phyloP scores from a whole-genome alignment of 1,140 invertebrate genomes.

The Samia ricini region DNA sequence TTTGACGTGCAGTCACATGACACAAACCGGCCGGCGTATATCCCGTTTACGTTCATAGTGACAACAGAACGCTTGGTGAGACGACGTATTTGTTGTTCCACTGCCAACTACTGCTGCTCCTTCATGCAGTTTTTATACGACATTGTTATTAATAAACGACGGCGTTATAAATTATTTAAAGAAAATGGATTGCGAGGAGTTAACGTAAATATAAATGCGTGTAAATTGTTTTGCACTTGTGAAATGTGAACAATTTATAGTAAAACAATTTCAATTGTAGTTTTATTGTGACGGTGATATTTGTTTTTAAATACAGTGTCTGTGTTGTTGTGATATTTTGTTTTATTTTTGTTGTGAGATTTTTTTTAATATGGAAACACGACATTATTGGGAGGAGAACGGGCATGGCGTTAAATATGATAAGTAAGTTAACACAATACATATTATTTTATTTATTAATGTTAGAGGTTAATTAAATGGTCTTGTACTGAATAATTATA shows the following conservation, averaged over 20 bases:
- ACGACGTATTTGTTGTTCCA: conserved; percentile 28
- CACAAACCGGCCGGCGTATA: conserved; percentile 42
- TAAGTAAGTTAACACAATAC: conserved; percentile 45
- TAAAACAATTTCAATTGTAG: conserved; percentile 15
- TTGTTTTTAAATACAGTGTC: conserved; percentile 18
- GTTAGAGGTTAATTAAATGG: not conserved
- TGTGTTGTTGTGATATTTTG: conserved; percentile 35
- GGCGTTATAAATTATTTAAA: conserved; percentile 12
- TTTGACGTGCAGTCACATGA: conserved; percentile 67
- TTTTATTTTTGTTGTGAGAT: conserved; percentile 38
- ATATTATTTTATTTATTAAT: not conserved
- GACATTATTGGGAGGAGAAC: conserved; percentile 70
- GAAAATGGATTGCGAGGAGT: conserved; percentile 42
- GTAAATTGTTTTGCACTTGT: not conserved
- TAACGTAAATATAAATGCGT: conserved; percentile 29
- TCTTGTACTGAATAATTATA: too few relatives aligned
- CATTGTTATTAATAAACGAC: conserved; percentile 18
- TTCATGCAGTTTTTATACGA: conserved; percentile 38
- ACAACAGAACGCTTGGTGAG: conserved; percentile 29
- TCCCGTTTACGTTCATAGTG: conserved; percentile 29
- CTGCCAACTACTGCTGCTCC: conserved; percentile 4
- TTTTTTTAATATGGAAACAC: conserved; percentile 65
- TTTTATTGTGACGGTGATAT: conserved; percentile 37
- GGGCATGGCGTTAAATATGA: conserved; percentile 68
- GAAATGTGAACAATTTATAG: conserved; percentile 28